A percentile compares a stretch with the other conserved stretches of the same genome.
Conservation (phyloP, 2,113 vertebrate species). For the Nansenia antarctica region DNA sequence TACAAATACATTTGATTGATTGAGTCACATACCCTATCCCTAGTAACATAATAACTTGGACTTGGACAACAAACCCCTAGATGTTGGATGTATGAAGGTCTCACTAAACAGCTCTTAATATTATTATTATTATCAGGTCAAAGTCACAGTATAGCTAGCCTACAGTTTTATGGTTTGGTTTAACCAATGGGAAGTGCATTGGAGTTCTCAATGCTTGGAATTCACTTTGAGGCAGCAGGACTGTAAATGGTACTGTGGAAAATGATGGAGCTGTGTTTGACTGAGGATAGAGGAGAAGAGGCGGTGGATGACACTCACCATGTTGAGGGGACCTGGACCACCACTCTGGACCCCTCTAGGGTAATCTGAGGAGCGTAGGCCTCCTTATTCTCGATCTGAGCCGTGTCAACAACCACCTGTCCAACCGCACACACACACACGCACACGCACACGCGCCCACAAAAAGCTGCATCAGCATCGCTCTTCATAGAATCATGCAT, state of each 20-base stretch:
- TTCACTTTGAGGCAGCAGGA: not conserved
- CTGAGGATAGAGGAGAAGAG: not conserved
- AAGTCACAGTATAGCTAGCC: too few species aligned
- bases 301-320: slow-evolving; percentile 78
- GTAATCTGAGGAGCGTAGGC: slow-evolving; percentile 97
- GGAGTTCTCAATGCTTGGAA: not conserved
- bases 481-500: not conserved
- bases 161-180: too few species aligned
- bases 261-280: not conserved
- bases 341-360: slow-evolving; percentile 90
- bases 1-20: not conserved
- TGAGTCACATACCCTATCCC: too few species aligned
- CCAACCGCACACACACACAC: slow-evolving; percentile 28
- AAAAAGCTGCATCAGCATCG: slow-evolving; percentile 7
- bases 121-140: too few species aligned
- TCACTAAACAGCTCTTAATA: too few species aligned
- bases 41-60: too few species aligned
- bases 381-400: slow-evolving; percentile 98
- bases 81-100: too few species aligned
- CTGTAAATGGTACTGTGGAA: not conserved
- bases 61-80: too few species aligned
- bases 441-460: not conserved
- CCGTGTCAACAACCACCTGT: slow-evolving; percentile 98
- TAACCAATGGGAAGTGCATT: not conserved
- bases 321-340: slow-evolving; percentile 98